Percentiles rank a stretch among this genome's conserved stretches.
phyloP scores from a whole-genome alignment of 2,113 vertebrate genomes.

The Sminthopsis crassicaudata region DNA sequence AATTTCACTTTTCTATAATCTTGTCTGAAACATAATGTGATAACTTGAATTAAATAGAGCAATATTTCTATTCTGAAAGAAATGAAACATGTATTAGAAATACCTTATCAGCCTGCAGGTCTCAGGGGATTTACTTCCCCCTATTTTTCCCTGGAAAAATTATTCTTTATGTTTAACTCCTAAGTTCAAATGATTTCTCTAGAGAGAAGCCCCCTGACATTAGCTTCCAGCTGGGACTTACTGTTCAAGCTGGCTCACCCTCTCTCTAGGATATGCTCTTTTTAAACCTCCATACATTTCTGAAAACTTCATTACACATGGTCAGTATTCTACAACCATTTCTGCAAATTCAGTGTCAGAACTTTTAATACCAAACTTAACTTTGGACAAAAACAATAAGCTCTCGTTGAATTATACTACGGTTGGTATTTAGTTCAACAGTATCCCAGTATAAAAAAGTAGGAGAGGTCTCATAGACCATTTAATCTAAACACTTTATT shows the following conservation, averaged over 20 bases:
- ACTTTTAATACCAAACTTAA: neutral
- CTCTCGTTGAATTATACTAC: neutral
- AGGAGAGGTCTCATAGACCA: neutral
- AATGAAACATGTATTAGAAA: constrained; percentile 7
- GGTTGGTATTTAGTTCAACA: neutral
- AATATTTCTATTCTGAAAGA: neutral
- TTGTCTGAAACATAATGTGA: constrained; percentile 2
- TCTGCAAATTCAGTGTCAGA: constrained; percentile 13
- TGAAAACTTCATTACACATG: constrained; percentile 1
- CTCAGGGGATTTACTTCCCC: constrained; percentile 26
- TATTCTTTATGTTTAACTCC: constrained; percentile 3
- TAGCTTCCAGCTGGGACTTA: neutral
- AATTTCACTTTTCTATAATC: constrained; percentile 5
- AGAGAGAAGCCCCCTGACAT: neutral
- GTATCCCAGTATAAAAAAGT: neutral
- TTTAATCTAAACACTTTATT: neutral
- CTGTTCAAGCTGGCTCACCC: neutral
- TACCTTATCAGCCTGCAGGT: neutral
- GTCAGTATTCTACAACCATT: neutral
- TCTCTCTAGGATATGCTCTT: neutral
- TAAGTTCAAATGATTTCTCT: neutral
- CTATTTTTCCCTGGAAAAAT: neutral
- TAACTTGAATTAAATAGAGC: neutral
- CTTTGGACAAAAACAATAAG: constrained; percentile 11
- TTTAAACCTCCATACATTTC: neutral